These are phyloP conservation scores for Caiman crocodilus DNA, from an alignment of 2,797 vertebrate species.

Conservation along the genomic window DNA sequence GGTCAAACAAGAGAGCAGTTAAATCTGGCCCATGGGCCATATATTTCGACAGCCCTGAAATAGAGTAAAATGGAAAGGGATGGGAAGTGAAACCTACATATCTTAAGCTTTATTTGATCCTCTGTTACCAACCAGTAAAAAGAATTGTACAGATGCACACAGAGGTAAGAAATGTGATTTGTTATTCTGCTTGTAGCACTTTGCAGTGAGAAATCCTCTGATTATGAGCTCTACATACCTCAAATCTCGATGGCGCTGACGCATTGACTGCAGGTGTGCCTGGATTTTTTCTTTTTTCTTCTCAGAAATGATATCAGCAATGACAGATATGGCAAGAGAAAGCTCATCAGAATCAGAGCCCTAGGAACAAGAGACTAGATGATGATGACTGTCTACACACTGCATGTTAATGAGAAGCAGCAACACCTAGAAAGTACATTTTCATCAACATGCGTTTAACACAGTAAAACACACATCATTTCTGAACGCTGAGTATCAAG, in stretches of 20 bases:
- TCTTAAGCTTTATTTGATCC: not conserved
- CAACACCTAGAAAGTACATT: not conserved
- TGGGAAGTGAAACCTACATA: not conserved
- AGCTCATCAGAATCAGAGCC: constrained; percentile 87
- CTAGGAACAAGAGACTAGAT: constrained; percentile 44
- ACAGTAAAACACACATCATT: accelerated
- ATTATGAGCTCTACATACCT: constrained; percentile 67
- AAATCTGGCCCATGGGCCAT: too few species aligned
- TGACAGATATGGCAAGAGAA: constrained; percentile 75
- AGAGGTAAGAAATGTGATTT: not conserved
- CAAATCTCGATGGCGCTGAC: constrained; percentile 88
- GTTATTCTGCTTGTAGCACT: not conserved
- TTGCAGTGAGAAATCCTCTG: not conserved
- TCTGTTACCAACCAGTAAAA: not conserved
- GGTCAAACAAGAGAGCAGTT: constrained; percentile 43
- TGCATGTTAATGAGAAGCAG: not conserved
- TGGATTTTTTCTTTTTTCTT: constrained; percentile 83
- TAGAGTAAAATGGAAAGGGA: accelerated
- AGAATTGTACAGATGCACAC: not conserved
- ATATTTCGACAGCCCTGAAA: not conserved
- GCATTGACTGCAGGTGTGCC: constrained; percentile 77
- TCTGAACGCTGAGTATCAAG: too few species aligned
- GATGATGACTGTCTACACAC: accelerated
- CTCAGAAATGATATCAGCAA: constrained; percentile 85
- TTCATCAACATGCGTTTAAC: not conserved